Conservation (phyloP, 2,113 vertebrate species). For the Vombatus ursinus region DNA sequence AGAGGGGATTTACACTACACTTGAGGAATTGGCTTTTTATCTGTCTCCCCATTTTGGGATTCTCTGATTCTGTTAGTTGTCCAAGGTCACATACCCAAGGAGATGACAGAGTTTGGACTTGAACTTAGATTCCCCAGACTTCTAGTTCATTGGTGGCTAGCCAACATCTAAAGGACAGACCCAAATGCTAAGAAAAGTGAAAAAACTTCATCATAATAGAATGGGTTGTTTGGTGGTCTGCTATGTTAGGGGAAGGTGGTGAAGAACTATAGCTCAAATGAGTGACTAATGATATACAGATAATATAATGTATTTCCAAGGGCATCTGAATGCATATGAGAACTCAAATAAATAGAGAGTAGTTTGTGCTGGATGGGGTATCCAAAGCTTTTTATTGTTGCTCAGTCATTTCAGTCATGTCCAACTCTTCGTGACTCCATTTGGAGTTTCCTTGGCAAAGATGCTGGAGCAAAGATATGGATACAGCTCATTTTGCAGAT, state of each 20-base stretch:
- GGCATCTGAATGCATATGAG: background rate
- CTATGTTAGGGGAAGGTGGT: background rate
- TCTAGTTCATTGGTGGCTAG: background rate
- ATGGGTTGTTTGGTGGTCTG: background rate
- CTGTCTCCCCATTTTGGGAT: background rate
- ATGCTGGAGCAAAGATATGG: no score
- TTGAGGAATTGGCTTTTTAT: background rate
- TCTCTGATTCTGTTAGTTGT: background rate
- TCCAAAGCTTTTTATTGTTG: background rate
- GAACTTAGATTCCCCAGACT: background rate
- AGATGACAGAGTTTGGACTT: background rate
- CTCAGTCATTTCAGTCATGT: background rate
- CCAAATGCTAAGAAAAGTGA: background rate
- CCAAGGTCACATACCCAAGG: background rate
- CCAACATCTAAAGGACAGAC: background rate
- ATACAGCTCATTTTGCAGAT: background rate
- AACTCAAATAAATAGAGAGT: background rate
- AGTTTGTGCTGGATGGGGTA: background rate
- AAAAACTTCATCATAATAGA: background rate
- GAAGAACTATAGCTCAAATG: background rate
- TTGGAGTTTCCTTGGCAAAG: background rate
- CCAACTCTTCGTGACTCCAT: background rate
- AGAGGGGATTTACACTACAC: background rate
- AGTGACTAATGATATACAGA: background rate
- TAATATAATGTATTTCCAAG: background rate